Evolutionary conservation across 2,888 invertebrate species (phyloP), one percentile per base, ranked within the genome.

Genomic region (Chalcis sispes): DNA sequence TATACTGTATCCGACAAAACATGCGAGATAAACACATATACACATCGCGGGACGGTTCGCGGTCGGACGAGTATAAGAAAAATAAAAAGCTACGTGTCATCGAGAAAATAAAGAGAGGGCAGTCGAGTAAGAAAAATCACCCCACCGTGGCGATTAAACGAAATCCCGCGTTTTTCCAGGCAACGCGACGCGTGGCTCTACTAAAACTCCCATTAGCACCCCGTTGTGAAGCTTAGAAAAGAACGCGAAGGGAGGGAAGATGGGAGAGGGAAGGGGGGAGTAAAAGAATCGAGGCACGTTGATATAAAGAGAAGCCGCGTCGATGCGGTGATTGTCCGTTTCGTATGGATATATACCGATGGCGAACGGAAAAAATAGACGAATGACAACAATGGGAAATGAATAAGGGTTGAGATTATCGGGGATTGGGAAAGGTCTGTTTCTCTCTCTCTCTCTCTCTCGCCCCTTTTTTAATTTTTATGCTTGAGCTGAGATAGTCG

Each of bases 161-260:
- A 48, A 59, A 72, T 59, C 20, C 18, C 50, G 46, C n/a, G 36
- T 36, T 36, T 36, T 36, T 36, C 36, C 32, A 1, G 7, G 29
- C 42, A 46, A 58, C 58, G 46, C 32, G 18, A n/a, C 61, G 56
- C 65, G 29, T 25, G 27, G 46, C 58, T 48, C 40, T 66, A 73
- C 66, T 66, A 50, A 73, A 66, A 42, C 66, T 72, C 48, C 50
- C 56, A 71, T 76, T 61, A 76, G 64, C 70, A 20, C 64, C 75
- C 75, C 58, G 75, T 15, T 8, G 62, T 10, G 62, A 27, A 18
- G 48, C 4, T 42, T 10, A 20, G 32, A 52, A 52, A 23, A 27
- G 52, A 29, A 36, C 56, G 56, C 4, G 32, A 5, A 10, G n/a
- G 1, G 1, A n/a, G n/a, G n/a, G n/a, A n/a, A n/a, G n/a, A n/a